A percentile compares a stretch with the other conserved stretches of the same genome.
These are phyloP conservation scores for Ctenopoma kingsleyae DNA, from an alignment of 2,797 vertebrate genomes.

Conservation along the genomic window DNA sequence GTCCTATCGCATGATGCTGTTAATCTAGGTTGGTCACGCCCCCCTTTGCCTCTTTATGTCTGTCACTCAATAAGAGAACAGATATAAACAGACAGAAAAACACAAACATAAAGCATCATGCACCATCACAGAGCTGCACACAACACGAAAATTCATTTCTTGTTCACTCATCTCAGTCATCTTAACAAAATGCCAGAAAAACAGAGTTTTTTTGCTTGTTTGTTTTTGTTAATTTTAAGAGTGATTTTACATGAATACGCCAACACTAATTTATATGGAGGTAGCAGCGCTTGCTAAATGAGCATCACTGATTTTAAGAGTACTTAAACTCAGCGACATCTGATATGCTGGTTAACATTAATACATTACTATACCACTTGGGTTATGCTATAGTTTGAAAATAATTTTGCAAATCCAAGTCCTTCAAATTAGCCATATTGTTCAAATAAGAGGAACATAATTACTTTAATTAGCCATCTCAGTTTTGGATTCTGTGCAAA, in stretches of 20 bases:
- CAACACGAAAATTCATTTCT: not conserved
- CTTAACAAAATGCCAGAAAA: not conserved
- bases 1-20: constrained; percentile 54
- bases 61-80: constrained; percentile 39
- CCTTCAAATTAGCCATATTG: not conserved
- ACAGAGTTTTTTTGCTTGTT: not conserved
- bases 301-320: not conserved
- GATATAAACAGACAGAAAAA: constrained; percentile 23
- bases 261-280: not conserved
- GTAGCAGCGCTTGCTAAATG: not conserved
- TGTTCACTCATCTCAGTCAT: not conserved
- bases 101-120: not conserved
- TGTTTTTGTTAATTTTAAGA: not conserved
- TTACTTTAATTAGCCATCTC: not conserved
- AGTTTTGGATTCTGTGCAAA: not conserved
- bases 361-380: not conserved
- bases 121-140: not conserved
- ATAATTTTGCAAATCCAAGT: not conserved
- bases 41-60: constrained; percentile 31
- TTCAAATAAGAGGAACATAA: no score
- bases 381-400: not conserved
- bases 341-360: not conserved
- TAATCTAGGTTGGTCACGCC: constrained; percentile 41
- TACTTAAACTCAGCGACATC: not conserved
- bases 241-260: not conserved